Percentiles rank a stretch among this genome's conserved stretches.
Evolutionary conservation across 2,113 vertebrate genomes (phyloP).

Genomic region (Apaloderma vittatum): DNA sequence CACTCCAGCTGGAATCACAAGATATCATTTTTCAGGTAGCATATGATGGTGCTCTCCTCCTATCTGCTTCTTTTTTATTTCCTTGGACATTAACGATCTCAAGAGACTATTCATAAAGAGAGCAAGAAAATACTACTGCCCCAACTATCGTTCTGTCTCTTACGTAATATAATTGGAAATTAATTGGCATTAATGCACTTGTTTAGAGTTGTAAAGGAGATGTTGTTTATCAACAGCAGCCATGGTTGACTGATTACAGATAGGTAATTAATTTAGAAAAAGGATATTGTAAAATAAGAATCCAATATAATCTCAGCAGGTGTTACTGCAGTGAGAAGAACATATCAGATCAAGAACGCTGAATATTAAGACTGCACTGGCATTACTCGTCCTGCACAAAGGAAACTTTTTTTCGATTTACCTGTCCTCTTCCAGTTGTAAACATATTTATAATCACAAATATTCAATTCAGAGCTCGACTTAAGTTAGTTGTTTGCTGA

Average conservation of each 20-base stretch:
- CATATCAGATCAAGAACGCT: background rate
- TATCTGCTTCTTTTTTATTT: background rate
- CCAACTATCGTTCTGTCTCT: background rate
- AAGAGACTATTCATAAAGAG: background rate
- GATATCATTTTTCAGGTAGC: background rate
- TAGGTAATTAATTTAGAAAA: constrained; percentile 70
- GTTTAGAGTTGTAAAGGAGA: constrained; percentile 39
- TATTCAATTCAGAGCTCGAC: background rate
- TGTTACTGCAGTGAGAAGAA: constrained; percentile 68
- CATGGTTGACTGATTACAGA: constrained; percentile 51
- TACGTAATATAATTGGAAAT: constrained; percentile 5
- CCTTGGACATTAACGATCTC: background rate
- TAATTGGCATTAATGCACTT: constrained; percentile 56
- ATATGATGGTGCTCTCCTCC: background rate
- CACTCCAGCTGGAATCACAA: background rate
- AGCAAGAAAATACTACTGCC: background rate
- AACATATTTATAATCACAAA: constrained; percentile 21
- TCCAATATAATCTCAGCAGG: constrained; percentile 64
- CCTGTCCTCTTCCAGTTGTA: background rate
- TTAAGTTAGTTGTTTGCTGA: background rate
- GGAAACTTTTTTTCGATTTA: constrained; percentile 18
- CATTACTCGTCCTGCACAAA: background rate
- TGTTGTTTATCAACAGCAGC: constrained; percentile 53
- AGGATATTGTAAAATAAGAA: constrained; percentile 50
- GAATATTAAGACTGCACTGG: constrained; percentile 11